A percentile compares a stretch with the other conserved stretches of the same genome.
phyloP scores from a whole-genome alignment of 2,113 vertebrate genomes.

The Nyctereutes procyonoides region DNA sequence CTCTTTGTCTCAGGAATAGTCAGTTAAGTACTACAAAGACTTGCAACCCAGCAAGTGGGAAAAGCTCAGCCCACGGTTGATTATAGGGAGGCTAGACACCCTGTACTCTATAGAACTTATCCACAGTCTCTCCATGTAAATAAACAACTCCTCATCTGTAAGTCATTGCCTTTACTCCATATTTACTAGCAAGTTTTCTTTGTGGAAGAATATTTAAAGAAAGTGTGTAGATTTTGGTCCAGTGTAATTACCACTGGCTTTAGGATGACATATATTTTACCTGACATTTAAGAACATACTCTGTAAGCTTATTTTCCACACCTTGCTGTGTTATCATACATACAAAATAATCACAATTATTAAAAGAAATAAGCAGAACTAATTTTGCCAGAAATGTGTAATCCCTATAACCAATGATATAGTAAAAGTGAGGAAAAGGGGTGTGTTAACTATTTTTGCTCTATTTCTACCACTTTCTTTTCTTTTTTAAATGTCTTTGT shows the following conservation, averaged over 20 bases:
- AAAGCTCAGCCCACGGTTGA: not conserved
- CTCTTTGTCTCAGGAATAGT: constrained; percentile 51
- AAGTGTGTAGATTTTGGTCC: not conserved
- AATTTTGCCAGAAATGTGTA: not conserved
- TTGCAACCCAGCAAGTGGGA: not conserved
- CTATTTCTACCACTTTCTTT: not conserved
- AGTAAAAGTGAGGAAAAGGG: not conserved
- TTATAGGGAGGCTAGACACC: not conserved
- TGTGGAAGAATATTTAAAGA: not conserved
- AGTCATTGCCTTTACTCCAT: not conserved
- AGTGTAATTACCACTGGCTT: not conserved
- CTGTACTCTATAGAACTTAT: not conserved
- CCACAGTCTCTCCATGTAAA: not conserved
- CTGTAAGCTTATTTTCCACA: not conserved
- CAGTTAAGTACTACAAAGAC: constrained; percentile 25
- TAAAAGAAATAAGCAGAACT: not conserved
- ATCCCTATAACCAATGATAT: not conserved
- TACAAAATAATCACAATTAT: not conserved
- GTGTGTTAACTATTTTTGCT: not conserved
- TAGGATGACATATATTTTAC: not conserved
- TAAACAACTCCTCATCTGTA: not conserved
- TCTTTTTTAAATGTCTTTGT: not conserved
- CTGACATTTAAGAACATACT: not conserved
- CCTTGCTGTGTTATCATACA: not conserved
- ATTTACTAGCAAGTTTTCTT: constrained; percentile 5